Percentiles rank a stretch among this genome's conserved stretches.
Conservation (phyloP, 2,113 vertebrate species). For the Sceloporus tristichus region DNA sequence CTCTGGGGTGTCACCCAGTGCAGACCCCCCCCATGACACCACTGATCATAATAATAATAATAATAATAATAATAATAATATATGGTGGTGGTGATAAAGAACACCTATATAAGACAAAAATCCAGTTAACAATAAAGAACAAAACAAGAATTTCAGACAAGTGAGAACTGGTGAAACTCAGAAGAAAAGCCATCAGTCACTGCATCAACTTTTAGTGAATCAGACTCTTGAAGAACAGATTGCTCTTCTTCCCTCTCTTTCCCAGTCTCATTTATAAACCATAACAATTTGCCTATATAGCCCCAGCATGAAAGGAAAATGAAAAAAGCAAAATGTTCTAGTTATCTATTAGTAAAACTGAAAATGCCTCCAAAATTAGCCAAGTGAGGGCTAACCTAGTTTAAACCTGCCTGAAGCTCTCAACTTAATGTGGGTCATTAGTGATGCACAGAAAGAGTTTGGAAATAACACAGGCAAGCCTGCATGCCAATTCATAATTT, state of each 20-base stretch:
- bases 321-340: background rate
- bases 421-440: background rate
- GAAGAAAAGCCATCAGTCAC: slow-evolving; percentile 1
- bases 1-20: too few species aligned
- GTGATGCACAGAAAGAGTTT: background rate
- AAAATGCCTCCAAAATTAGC: background rate
- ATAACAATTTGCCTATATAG: background rate
- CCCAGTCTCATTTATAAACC: background rate
- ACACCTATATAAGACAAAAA: background rate
- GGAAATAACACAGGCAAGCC: background rate
- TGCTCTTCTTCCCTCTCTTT: background rate
- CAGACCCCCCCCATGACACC: too few species aligned
- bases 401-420: background rate
- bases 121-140: background rate
- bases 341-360: slow-evolving; percentile 22
- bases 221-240: background rate
- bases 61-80: too few species aligned
- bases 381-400: background rate
- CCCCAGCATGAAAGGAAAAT: background rate
- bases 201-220: background rate
- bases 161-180: background rate
- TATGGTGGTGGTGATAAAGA: background rate
- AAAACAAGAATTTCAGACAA: background rate
- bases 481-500: background rate
- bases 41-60: too few species aligned